phyloP scores from a whole-genome alignment of 2,113 vertebrate genomes.

The Phalacrocorax aristotelis region DNA sequence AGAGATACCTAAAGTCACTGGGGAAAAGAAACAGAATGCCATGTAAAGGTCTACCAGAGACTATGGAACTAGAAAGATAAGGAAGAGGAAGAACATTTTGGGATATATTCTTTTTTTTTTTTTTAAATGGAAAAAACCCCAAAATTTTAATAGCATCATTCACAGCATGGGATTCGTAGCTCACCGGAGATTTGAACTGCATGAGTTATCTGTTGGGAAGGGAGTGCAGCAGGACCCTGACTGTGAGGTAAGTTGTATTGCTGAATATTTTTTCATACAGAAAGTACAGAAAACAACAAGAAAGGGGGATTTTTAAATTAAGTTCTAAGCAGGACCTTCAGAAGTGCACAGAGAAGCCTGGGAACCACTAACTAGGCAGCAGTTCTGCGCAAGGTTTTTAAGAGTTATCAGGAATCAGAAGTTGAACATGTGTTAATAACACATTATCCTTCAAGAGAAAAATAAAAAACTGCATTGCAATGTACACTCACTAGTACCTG shows the following conservation, averaged over 20 bases:
- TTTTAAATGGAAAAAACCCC: neutral
- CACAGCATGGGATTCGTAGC: neutral
- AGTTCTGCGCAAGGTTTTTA: neutral
- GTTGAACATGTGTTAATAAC: neutral
- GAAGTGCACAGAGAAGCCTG: neutral
- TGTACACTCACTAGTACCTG: neutral
- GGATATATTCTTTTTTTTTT: neutral
- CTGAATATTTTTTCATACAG: neutral
- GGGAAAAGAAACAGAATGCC: neutral
- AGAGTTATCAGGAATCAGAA: neutral
- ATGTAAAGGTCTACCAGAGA: neutral
- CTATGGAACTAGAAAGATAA: neutral
- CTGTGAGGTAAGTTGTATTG: neutral
- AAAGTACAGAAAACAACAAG: neutral
- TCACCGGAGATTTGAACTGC: neutral
- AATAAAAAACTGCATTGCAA: neutral
- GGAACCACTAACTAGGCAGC: neutral
- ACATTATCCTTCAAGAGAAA: neutral
- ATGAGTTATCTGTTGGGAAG: neutral
- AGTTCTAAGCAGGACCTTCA: neutral
- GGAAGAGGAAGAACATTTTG: neutral
- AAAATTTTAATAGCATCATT: neutral
- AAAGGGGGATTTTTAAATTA: neutral
- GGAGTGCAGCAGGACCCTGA: neutral
- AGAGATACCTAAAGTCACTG: neutral